Base-by-base conservation (phyloP, 2,113 vertebrate genomes). In the Solenodon paradoxus region DNA sequence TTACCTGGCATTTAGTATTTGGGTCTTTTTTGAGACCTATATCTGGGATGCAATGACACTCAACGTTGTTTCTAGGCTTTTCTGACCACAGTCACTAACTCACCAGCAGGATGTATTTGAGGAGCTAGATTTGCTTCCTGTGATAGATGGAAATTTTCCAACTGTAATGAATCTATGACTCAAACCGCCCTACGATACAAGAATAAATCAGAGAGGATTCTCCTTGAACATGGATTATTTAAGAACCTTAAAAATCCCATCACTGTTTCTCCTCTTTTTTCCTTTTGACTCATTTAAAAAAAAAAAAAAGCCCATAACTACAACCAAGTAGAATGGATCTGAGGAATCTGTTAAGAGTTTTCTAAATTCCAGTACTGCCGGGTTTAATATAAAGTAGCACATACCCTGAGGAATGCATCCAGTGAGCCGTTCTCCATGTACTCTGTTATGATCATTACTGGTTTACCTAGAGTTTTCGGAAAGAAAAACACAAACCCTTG, bases 381-480 rank as follows among this genome's bases (percentile, higher is more conserved):
- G 38, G n/a, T 77, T 97, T 97, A 87, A 83, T 80, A 92, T 45
- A 91, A 97, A 97, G 77, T 84, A 97, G 97, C 97, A 99, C 99
- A 93, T 98, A 99, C 99, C 99, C 99, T 99, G 97, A 99, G 99
- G 98, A 99, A 99, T 81, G 99, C 99, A 98, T 99, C 99, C 99
- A 99, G 98, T 57, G 99, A 99, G 75, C 99, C 99, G 35, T 99
- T 99, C 97, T 99, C 99, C 99, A 99, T 99, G 98, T 99, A 99
- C 97, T 99, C 99, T 5, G 99, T 99, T 98, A 99, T 99, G 98
- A 99, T 99, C 99, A 99, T 99, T 97, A 99, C 99, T 10, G 99
- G 99, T 97, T 99, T 99, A 99, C 99, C 99, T 99, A 98, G 92
- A 98, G 79, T 97, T 98, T 82, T 1, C 90, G 97, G 96, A 98